phyloP scores from a whole-genome alignment of 2,797 vertebrate genomes.

The Artibeus jamaicensis region DNA sequence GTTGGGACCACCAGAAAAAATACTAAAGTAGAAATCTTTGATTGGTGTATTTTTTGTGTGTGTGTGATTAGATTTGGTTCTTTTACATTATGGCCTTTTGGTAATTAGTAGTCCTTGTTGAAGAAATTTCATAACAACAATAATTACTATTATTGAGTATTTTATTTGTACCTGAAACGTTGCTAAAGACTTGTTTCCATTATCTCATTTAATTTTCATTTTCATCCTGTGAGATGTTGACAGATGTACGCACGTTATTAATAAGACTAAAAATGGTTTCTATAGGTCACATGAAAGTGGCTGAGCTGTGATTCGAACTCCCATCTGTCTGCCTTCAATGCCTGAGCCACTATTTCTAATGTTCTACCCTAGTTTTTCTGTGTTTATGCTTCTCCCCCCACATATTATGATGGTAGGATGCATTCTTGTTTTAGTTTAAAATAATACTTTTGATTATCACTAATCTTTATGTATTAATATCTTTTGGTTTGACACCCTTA shows the following conservation, averaged over 20 bases:
- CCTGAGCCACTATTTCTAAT: not conserved
- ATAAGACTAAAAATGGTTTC: not conserved
- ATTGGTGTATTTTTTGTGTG: not conserved
- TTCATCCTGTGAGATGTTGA: slow-evolving; percentile 5
- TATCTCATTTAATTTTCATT: not conserved
- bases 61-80: not conserved
- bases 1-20: not conserved
- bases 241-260: not conserved
- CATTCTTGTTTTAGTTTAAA: slow-evolving; percentile 3
- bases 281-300: not conserved
- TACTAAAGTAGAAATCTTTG: not conserved
- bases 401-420: not conserved
- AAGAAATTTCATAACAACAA: not conserved
- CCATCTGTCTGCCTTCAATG: not conserved
- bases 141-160: not conserved
- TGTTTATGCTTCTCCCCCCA: not conserved
- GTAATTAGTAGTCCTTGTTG: not conserved
- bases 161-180: not conserved
- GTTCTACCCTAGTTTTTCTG: not conserved
- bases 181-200: not conserved
- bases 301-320: not conserved
- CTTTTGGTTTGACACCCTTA: not conserved
- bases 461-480: not conserved
- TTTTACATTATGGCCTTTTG: not conserved
- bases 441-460: not conserved